phyloP scores from a whole-genome alignment of 2,113 vertebrate species.

The Microcebus tavaratra region DNA sequence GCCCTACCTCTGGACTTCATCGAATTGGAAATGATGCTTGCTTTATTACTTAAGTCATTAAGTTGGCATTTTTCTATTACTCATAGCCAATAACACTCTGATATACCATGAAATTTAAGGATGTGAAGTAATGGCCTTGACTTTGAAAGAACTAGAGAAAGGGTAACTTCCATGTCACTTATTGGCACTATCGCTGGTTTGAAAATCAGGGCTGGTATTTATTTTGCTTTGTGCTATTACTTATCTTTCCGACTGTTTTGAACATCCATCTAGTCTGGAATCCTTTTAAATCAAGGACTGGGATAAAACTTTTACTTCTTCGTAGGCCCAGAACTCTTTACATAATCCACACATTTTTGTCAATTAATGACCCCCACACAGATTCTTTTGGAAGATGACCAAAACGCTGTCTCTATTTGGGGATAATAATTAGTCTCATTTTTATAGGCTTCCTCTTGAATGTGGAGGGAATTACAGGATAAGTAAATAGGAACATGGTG shows the following conservation, averaged over 20 bases:
- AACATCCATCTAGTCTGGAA: background rate
- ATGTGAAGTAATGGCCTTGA: background rate
- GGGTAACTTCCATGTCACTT: background rate
- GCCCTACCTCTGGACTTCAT: background rate
- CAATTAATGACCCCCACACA: constrained; percentile 11
- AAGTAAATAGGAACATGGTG: constrained; percentile 65
- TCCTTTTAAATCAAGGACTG: background rate
- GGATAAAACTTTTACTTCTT: constrained; percentile 6
- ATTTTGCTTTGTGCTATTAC: background rate
- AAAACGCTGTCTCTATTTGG: constrained; percentile 60
- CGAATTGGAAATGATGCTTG: background rate
- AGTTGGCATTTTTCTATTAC: background rate
- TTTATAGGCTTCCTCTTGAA: constrained; percentile 58
- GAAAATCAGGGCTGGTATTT: background rate
- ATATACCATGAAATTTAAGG: background rate
- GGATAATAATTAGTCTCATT: constrained; percentile 70
- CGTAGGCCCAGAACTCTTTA: background rate
- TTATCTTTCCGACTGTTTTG: background rate
- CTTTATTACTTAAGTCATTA: background rate
- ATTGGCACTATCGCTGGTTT: background rate
- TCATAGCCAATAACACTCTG: background rate
- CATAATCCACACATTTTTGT: constrained; percentile 31
- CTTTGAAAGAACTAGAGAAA: background rate
- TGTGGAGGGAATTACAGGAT: constrained; percentile 63
- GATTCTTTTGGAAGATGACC: constrained; percentile 56